Evolutionary conservation across 2,113 vertebrate genomes (phyloP), one percentile per base, ranked within the genome.

Genomic region (Muntiacus reevesi): DNA sequence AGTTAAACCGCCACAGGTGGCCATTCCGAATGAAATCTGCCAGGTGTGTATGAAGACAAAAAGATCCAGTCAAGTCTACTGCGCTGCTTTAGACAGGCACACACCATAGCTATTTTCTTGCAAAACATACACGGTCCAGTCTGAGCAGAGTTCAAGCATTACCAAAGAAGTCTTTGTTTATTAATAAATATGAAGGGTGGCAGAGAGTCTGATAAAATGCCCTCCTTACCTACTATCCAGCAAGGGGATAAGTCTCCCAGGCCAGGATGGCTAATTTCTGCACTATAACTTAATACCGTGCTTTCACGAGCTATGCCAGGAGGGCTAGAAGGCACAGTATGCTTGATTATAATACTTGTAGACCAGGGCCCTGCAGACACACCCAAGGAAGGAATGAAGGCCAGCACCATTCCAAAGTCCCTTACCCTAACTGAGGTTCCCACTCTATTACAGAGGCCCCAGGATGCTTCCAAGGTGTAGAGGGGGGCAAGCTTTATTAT

Each of bases 141-240:
- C 87, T 50, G 16, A 89, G 59, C 71, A 84, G 82, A 95, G 33
- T 50, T 91, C 43, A 54, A 79, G 55, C 30, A 47, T 43, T 89
- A 90, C n/a, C 87, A 90, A 64, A 89, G 89, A 92, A 88, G 92
- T 43, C 87, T 96, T 50, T 96, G 87, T 90, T 89, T 92, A 79
- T 47, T 15, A 97, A 45, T 89, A 96, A 92, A 94, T 55, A 74
- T 55, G 43, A 91, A 89, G 47, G 28, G 43, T 11, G n/a, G 67
- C 60, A 92, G 40, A 89, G 83, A 86, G 62, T 91, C 96, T 97
- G 97, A 90, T 94, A 97, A 94, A 97, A 82, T 33, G 60, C 28
- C 27, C 27, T 71, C 64, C 19, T 83, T 59, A 64, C 95, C 81
- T 87, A 87, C 84, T 28, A 89, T 14, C 45, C 84, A 92, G 92